Evolutionary conservation across 2,888 invertebrate species (phyloP).

Genomic region (Lordiphosa fenestrarum): DNA sequence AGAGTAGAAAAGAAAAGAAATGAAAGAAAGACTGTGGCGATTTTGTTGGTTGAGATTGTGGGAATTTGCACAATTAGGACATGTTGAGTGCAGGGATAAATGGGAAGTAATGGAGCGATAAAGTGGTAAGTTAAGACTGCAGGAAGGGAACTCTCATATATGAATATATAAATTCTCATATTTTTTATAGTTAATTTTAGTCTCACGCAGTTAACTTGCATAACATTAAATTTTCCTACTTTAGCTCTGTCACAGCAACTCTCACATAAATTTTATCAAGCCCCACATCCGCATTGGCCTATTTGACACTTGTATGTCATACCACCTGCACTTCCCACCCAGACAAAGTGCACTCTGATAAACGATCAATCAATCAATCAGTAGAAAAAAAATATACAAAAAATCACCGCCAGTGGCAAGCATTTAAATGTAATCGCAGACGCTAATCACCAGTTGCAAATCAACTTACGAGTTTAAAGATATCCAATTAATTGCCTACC

Average conservation of each 20-base stretch:
- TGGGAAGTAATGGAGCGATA: conserved; percentile 16
- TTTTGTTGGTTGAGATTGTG: conserved; percentile 38
- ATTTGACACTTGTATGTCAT: not conserved
- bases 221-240: too few species aligned
- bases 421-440: conserved; percentile 63
- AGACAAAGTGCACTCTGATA: conserved; percentile 29
- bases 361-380: conserved; percentile 54
- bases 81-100: conserved; percentile 35
- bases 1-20: conserved; percentile 16
- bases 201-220: too few species aligned
- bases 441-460: conserved; percentile 59
- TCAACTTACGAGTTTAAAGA: conserved; percentile 55
- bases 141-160: not conserved
- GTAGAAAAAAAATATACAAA: conserved; percentile 2
- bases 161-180: not conserved
- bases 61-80: conserved; percentile 69
- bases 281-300: not conserved
- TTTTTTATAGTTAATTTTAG: too few species aligned
- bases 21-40: conserved; percentile 22
- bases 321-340: conserved; percentile 3
- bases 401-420: conserved; percentile 53
- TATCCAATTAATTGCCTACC: conserved; percentile 38
- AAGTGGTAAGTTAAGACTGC: not conserved
- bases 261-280: too few species aligned
- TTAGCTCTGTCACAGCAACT: too few species aligned